Evolutionary conservation across 2,113 vertebrate species (phyloP).

Genomic region (Prunella fulvescens): DNA sequence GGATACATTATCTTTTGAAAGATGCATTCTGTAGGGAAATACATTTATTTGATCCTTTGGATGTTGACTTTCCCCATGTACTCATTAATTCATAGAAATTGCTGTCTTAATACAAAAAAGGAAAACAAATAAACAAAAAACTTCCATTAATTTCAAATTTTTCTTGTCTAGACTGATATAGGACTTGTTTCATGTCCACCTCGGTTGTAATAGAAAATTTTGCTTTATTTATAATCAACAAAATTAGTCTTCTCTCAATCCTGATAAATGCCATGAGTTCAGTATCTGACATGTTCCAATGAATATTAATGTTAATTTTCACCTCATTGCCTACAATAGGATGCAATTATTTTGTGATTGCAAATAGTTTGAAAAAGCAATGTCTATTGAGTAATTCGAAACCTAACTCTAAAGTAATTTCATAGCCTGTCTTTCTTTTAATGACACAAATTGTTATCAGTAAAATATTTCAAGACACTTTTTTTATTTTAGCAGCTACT

Average conservation of each 20-base stretch:
- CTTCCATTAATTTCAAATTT: neutral
- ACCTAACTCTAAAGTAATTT: neutral
- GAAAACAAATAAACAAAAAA: neutral
- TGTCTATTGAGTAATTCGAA: neutral
- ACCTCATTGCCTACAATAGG: neutral
- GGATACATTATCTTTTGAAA: neutral
- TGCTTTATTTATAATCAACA: neutral
- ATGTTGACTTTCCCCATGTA: neutral
- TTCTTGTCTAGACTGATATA: neutral
- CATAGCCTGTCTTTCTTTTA: neutral
- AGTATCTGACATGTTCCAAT: neutral
- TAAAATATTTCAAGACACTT: neutral
- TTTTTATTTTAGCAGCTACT: neutral
- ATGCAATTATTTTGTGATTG: neutral
- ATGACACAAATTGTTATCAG: neutral
- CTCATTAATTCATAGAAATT: neutral
- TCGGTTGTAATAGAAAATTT: neutral
- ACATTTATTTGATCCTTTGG: neutral
- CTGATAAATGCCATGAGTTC: neutral
- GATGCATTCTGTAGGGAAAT: neutral
- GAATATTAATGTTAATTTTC: neutral
- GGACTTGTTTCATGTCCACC: neutral
- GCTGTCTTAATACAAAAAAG: neutral
- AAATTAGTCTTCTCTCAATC: neutral
- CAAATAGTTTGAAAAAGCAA: neutral